phyloP scores from a whole-genome alignment of 1,140 invertebrate genomes.

The Drosophila carrolli region DNA sequence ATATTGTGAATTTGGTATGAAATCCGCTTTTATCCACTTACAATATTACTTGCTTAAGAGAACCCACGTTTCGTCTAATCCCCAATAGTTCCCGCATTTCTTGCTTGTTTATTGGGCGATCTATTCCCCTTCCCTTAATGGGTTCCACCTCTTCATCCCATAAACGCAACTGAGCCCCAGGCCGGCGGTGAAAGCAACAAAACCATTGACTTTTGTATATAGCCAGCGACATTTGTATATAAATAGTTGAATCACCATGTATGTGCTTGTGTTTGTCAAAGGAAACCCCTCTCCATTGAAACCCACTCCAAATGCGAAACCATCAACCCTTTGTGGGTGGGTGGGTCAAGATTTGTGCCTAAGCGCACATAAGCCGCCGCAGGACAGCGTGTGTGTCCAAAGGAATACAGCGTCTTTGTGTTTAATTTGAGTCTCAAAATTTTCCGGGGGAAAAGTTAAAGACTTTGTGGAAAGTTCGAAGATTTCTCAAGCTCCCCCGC shows the following conservation, averaged over 20 bases:
- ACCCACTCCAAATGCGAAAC: constrained; percentile 1
- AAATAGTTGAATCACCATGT: constrained; percentile 58
- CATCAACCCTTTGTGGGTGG: constrained; percentile 53
- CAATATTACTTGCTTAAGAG: neutral
- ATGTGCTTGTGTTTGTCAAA: constrained; percentile 56
- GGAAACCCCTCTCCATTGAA: constrained; percentile 38
- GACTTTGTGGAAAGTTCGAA: constrained; percentile 42
- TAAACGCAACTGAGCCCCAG: constrained; percentile 30
- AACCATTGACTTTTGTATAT: constrained; percentile 81
- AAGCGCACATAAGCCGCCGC: constrained; percentile 80
- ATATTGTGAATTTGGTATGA: no score
- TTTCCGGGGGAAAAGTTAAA: constrained; percentile 53
- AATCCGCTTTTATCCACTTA: neutral
- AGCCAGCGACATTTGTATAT: constrained; percentile 80
- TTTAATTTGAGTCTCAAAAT: constrained; percentile 71
- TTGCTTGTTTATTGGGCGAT: constrained; percentile 35
- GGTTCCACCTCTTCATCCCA: neutral
- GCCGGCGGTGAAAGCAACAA: constrained; percentile 47
- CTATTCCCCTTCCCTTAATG: neutral
- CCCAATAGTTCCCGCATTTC: constrained; percentile 16
- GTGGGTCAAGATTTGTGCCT: constrained; percentile 75
- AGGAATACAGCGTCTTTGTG: constrained; percentile 47
- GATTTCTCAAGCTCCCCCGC: constrained; percentile 5
- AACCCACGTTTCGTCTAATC: constrained; percentile 30
- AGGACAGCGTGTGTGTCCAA: constrained; percentile 62